A percentile compares a stretch with the other conserved stretches of the same genome.
Conservation (phyloP, 1,140 invertebrate species). For the Frieseomelitta varia region DNA sequence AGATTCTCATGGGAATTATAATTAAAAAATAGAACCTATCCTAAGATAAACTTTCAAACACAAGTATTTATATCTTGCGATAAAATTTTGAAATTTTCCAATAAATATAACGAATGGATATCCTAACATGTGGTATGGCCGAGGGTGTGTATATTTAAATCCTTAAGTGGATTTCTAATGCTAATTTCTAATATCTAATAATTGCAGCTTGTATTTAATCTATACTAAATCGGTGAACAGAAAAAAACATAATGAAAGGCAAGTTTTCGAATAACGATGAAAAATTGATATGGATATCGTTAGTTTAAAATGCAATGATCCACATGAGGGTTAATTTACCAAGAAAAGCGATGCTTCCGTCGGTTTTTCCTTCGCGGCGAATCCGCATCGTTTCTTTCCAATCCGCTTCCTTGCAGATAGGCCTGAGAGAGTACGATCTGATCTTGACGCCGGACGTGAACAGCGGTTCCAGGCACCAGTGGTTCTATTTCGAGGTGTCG, state of each 20-base stretch:
- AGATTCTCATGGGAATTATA: too few relatives aligned
- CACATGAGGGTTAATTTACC: not conserved
- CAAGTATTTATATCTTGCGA: too few relatives aligned
- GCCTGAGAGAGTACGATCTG: conserved; percentile 91
- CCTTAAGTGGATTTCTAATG: too few relatives aligned
- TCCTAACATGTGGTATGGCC: not conserved
- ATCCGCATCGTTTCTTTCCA: conserved; percentile 24
- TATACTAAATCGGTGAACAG: too few relatives aligned
- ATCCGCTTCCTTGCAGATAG: conserved; percentile 82
- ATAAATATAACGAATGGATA: not conserved
- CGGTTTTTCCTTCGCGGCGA: not conserved
- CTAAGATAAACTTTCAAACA: too few relatives aligned
- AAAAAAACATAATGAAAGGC: too few relatives aligned
- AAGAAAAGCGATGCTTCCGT: not conserved
- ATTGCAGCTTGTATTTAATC: too few relatives aligned
- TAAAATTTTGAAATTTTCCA: not conserved
- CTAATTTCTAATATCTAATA: too few relatives aligned
- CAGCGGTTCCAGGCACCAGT: conserved; percentile 90
- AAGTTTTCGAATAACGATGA: too few relatives aligned
- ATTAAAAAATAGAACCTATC: too few relatives aligned
- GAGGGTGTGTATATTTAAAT: not conserved
- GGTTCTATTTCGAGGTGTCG: conserved; percentile 96
- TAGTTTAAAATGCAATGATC: too few relatives aligned
- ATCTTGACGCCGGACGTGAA: conserved; percentile 94
- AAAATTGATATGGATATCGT: too few relatives aligned